phyloP scores from a whole-genome alignment of 2,888 invertebrate species.

The Torymus auratus region DNA sequence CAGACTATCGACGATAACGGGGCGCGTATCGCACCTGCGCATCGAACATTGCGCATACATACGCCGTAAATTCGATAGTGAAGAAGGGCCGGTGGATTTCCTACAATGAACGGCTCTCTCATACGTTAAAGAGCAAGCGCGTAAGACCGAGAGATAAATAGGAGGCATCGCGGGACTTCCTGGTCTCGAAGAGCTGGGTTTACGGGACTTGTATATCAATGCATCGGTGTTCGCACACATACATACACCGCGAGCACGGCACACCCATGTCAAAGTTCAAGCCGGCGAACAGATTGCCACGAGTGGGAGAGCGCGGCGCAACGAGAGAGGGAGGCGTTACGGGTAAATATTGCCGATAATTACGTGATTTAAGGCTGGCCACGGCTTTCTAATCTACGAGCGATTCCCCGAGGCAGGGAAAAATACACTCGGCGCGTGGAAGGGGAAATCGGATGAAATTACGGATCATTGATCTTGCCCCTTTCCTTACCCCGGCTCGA shows the following conservation, averaged over 20 bases:
- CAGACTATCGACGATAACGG: neutral
- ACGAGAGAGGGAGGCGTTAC: conserved; percentile 58
- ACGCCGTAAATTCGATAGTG: conserved; percentile 61
- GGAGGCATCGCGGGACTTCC: conserved; percentile 60
- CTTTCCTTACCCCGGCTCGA: too few relatives aligned
- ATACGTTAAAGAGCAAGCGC: conserved; percentile 39
- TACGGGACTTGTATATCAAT: conserved; percentile 50
- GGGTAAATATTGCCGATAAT: conserved; percentile 68
- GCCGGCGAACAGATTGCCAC: neutral
- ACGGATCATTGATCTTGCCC: conserved; percentile 37
- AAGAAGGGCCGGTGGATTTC: conserved; percentile 63
- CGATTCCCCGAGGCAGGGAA: neutral
- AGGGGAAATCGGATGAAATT: conserved; percentile 24
- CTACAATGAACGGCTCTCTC: conserved; percentile 63
- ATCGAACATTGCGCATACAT: conserved; percentile 5
- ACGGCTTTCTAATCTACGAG: conserved; percentile 30
- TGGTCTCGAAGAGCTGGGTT: conserved; percentile 61
- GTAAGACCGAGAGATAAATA: too few relatives aligned
- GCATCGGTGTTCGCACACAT: conserved; percentile 56
- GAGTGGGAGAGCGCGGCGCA: conserved; percentile 15
- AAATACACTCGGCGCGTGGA: neutral
- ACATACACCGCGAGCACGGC: conserved; percentile 59
- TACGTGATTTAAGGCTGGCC: conserved; percentile 62
- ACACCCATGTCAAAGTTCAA: conserved; percentile 70
- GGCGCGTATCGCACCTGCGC: conserved; percentile 6